Evolutionary conservation across 2,888 invertebrate genomes (phyloP).

Genomic region (Drosophila buzzatii): DNA sequence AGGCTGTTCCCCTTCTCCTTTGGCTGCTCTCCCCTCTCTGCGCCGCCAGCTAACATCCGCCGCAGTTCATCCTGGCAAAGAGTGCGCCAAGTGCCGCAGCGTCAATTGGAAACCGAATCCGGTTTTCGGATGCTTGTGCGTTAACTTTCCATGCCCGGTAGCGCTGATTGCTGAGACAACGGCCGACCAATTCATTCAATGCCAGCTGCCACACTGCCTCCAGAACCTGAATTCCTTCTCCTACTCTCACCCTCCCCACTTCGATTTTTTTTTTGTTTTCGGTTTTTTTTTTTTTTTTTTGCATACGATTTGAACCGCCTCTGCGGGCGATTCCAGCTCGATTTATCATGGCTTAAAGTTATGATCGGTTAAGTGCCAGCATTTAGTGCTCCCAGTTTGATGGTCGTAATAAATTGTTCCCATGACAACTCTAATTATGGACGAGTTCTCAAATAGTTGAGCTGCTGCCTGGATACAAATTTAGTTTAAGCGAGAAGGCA

Average conservation of each 20-base stretch:
- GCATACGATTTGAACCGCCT: conserved; percentile 27
- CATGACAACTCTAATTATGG: conserved; percentile 71
- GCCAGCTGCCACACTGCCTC: conserved; percentile 46
- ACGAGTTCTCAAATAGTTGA: conserved; percentile 10
- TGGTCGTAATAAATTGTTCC: conserved; percentile 58
- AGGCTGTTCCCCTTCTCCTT: conserved; percentile 2
- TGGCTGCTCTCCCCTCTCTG: too few species aligned
- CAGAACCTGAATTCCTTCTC: conserved; percentile 31
- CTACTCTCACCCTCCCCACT: background rate
- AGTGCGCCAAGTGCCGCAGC: conserved; percentile 56
- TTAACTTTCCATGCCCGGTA: conserved; percentile 79
- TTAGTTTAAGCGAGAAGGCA: conserved; percentile 1
- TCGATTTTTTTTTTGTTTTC: background rate
- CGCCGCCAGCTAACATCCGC: conserved; percentile 48
- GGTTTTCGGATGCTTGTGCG: conserved; percentile 60
- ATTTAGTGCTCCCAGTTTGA: conserved; percentile 56
- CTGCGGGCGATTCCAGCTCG: conserved; percentile 65
- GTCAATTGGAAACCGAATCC: conserved; percentile 73
- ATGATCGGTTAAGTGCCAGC: conserved; percentile 73
- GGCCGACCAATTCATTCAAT: conserved; percentile 61
- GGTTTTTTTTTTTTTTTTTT: conserved; percentile 1
- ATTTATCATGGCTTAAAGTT: conserved; percentile 71
- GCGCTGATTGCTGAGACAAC: conserved; percentile 68
- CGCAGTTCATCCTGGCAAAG: conserved; percentile 58
- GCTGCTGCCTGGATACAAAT: background rate